phyloP scores from a whole-genome alignment of 2,888 invertebrate species.

The Neria commutata region DNA sequence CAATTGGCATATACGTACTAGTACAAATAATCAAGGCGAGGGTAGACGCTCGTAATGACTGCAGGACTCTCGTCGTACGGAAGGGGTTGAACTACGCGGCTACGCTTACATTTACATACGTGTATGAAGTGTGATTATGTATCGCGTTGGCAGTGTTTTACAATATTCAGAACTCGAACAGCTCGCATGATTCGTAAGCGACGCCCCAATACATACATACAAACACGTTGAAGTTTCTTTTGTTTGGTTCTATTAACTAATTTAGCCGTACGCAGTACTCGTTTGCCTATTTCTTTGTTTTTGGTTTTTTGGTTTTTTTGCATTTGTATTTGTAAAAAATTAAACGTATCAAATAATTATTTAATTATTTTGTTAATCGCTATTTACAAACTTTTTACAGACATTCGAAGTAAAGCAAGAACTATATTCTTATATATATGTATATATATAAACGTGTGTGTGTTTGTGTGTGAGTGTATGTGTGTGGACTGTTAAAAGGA shows the following conservation, averaged over 20 bases:
- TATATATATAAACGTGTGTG: not conserved
- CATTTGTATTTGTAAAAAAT: not conserved
- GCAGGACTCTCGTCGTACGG: too few relatives aligned
- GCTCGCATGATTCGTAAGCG: too few relatives aligned
- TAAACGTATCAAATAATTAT: not conserved
- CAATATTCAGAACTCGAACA: slow-evolving; percentile 47
- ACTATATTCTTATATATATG: not conserved
- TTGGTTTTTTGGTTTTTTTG: slow-evolving; percentile 8
- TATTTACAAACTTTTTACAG: too few relatives aligned
- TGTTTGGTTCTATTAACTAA: slow-evolving; percentile 14
- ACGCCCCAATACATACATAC: too few relatives aligned
- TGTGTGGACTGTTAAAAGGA: not conserved
- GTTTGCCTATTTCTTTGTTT: slow-evolving; percentile 10
- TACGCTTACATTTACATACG: too few relatives aligned
- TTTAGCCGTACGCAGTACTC: slow-evolving; percentile 19
- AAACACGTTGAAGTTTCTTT: slow-evolving; percentile 31
- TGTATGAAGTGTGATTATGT: slow-evolving; percentile 52
- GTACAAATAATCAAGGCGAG: too few relatives aligned
- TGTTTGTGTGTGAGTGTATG: slow-evolving; percentile 3
- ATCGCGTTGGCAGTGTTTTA: slow-evolving; percentile 58
- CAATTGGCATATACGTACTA: too few relatives aligned
- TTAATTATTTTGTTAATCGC: too few relatives aligned
- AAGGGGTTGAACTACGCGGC: too few relatives aligned
- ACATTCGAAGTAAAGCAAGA: not conserved
- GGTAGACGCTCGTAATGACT: too few relatives aligned